Conservation (phyloP, 30 jellyfish, hydroid and myxozoan genomes). For the Cassiopea andromeda region DNA sequence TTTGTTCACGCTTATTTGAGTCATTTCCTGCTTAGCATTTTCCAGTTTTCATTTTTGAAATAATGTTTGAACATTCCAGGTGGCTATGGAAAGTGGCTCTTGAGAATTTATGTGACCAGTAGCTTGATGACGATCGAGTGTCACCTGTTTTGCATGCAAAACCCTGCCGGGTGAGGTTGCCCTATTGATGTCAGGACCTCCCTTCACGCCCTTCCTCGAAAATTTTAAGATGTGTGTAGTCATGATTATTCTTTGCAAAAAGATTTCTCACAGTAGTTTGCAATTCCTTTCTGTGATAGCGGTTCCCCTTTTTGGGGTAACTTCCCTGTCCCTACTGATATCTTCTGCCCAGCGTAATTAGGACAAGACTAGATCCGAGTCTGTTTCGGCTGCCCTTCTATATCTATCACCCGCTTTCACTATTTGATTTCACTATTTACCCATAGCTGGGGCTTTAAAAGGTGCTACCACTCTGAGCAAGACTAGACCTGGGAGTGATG, state of each 20-base stretch:
- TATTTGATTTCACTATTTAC: neutral
- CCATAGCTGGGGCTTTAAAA: conserved; percentile 37
- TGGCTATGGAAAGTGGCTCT: neutral
- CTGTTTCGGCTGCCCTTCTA: conserved; percentile 65
- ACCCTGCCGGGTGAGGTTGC: conserved; percentile 22
- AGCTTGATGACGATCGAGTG: conserved; percentile 26
- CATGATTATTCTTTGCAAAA: neutral
- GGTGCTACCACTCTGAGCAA: conserved; percentile 65
- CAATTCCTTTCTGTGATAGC: conserved; percentile 10
- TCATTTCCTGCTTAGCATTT: neutral
- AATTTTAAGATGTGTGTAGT: conserved; percentile 1
- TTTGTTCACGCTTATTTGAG: neutral
- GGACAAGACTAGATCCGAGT: conserved; percentile 34
- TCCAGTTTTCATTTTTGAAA: neutral
- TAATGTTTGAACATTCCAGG: too few species aligned
- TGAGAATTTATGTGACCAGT: conserved; percentile 1
- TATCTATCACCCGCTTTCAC: neutral
- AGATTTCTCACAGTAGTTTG: too few species aligned
- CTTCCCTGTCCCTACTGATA: too few species aligned
- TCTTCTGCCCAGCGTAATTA: too few species aligned
- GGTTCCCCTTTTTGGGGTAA: conserved; percentile 11
- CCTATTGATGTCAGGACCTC: neutral
- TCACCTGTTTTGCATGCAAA: conserved; percentile 1
- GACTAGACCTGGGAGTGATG: conserved; percentile 52
- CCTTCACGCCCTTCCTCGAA: neutral